These are phyloP conservation scores for Epiperipatus broadwayi DNA, from an alignment of 2,888 invertebrate species.

Conservation along the genomic window DNA sequence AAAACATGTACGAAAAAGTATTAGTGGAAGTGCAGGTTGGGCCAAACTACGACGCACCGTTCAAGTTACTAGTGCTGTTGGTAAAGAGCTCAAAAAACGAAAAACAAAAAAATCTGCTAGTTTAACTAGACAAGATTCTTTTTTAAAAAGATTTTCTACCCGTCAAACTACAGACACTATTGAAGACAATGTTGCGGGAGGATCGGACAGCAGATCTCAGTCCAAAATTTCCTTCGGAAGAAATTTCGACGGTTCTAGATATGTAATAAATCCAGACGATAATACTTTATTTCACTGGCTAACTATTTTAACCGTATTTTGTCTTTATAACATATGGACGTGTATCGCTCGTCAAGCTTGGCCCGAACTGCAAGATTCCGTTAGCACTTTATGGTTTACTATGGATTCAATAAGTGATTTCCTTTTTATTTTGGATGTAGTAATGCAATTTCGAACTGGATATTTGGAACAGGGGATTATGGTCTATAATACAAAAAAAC, in stretches of 20 bases:
- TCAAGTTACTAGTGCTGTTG: slow-evolving; percentile 46
- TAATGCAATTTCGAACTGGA: slow-evolving; percentile 78
- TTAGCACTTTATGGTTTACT: slow-evolving; percentile 53
- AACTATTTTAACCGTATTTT: slow-evolving; percentile 64
- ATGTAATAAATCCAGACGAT: slow-evolving; percentile 83
- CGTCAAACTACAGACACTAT: slow-evolving; percentile 70
- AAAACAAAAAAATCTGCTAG: slow-evolving; percentile 63
- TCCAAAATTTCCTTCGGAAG: background rate
- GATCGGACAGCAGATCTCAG: no score
- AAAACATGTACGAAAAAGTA: slow-evolving; percentile 25
- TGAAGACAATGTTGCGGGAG: no score
- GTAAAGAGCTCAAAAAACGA: no score
- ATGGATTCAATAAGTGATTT: slow-evolving; percentile 69
- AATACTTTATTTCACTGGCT: slow-evolving; percentile 92
- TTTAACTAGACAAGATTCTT: slow-evolving; percentile 77
- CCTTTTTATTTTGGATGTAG: slow-evolving; percentile 67
- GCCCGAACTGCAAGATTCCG: slow-evolving; percentile 61
- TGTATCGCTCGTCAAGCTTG: slow-evolving; percentile 83
- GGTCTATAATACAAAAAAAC: slow-evolving; percentile 74
- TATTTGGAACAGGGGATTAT: slow-evolving; percentile 85
- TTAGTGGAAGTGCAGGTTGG: no score
- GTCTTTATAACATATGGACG: slow-evolving; percentile 87
- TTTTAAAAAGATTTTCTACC: slow-evolving; percentile 79
- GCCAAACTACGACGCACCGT: slow-evolving; percentile 85
- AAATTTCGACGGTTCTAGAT: background rate